Percentiles rank a stretch among this genome's conserved stretches.
Conservation (phyloP, 2,113 vertebrate species). For the Pseudopodoces humilis region DNA sequence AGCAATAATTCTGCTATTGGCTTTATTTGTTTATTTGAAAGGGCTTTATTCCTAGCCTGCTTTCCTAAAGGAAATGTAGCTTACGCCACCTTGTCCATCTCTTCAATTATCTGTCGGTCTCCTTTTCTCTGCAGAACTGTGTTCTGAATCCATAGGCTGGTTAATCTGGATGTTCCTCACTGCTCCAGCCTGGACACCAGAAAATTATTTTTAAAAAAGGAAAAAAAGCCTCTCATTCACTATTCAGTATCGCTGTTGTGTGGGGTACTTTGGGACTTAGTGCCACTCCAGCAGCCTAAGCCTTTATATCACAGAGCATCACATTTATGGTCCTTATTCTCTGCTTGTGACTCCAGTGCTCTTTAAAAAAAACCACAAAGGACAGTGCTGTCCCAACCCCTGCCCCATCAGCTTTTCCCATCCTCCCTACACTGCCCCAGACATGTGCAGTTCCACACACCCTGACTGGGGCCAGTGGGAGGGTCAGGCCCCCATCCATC, state of each 20-base stretch:
- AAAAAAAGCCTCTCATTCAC: neutral
- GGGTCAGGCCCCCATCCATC: neutral
- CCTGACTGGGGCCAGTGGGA: too few species aligned
- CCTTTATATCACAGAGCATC: neutral
- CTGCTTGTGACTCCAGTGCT: neutral
- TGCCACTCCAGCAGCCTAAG: neutral
- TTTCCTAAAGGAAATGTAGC: neutral
- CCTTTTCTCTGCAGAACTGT: neutral
- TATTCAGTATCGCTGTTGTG: accelerated
- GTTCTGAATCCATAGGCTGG: accelerated
- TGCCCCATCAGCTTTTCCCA: neutral
- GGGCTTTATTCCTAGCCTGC: neutral
- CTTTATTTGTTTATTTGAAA: neutral
- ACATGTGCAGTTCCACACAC: neutral
- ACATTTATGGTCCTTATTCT: neutral
- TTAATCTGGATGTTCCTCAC: neutral
- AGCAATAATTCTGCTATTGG: neutral
- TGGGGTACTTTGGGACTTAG: accelerated
- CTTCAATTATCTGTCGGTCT: neutral
- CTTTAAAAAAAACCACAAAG: neutral
- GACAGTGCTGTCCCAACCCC: neutral
- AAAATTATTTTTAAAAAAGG: neutral
- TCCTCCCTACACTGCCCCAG: neutral
- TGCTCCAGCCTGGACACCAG: neutral
- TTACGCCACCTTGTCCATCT: accelerated